Base-by-base conservation (phyloP, 2,113 vertebrate genomes). In the Protomyctophum bolini region DNA sequence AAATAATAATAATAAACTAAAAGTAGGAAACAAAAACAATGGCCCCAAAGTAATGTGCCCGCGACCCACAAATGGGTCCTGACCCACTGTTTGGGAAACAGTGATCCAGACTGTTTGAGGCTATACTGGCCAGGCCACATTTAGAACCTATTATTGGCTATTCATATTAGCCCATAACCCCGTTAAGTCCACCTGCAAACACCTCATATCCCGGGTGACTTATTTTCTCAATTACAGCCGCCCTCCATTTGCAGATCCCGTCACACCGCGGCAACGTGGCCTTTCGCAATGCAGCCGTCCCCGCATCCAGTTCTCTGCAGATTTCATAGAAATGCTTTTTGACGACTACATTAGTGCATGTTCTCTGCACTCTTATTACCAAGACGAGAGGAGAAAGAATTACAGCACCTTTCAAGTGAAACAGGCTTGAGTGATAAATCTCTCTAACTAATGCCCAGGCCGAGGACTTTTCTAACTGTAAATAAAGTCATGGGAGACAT, bases 81-180 rank as follows among this genome's bases (percentile, higher is more conserved):
- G 21, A 21, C 21, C 21, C 21, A 21, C 21, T 21, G 21, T 21
- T 21, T 21, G 21, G 21, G 21, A 21, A 21, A 21, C 21, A 21
- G 21, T 93, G 94, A 87, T 95, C 92, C 88, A 80, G 91, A 88
- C 89, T 92, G 93, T 92, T 95, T 93, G 92, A 91, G 90, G 91
- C 87, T 88, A 80, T 61, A 84, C 89, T 92, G 89, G 89, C 88
- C 33, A 91, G 89, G 93, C 92, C 90, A 83, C 94, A 93, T 92
- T 92, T 90, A 91, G 91, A 91, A 77, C 77, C 65, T 76, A 88
- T 89, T 86, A 87, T 83, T 68, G 2, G 76, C 86, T 90, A 92
- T 90, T 92, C 87, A 87, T 90, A 84, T 83, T 81, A 83, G 83
- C 77, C 76, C 76, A 83, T 83, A 90, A 88, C 84, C 81, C 84